A percentile compares a stretch with the other conserved stretches of the same genome.
These are phyloP conservation scores for Monopterus albus DNA, from an alignment of 2,113 vertebrate genomes.

Conservation along the genomic window DNA sequence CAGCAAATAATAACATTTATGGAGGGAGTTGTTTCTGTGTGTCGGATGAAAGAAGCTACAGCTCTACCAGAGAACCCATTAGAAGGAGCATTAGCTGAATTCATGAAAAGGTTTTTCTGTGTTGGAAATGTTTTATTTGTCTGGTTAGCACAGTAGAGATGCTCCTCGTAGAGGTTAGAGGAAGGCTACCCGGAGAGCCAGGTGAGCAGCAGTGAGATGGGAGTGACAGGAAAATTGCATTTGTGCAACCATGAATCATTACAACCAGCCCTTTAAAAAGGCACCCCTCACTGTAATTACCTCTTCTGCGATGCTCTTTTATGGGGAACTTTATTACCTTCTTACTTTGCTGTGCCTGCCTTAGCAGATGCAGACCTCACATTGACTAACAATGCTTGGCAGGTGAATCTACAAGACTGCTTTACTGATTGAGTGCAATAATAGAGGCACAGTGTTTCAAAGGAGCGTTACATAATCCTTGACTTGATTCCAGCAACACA, in stretches of 20 bases:
- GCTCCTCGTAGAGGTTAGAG: constrained; percentile 18
- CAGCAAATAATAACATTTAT: constrained; percentile 9
- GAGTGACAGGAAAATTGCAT: constrained; percentile 79
- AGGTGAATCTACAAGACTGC: constrained; percentile 53
- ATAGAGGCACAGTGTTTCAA: not conserved
- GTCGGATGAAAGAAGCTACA: constrained; percentile 9
- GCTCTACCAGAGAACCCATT: not conserved
- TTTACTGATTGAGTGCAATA: constrained; percentile 31
- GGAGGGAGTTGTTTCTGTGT: not conserved
- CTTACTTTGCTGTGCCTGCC: constrained; percentile 54
- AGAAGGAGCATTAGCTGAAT: not conserved
- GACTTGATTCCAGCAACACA: not conserved
- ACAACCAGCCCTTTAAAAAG: constrained; percentile 78
- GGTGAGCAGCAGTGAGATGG: constrained; percentile 59
- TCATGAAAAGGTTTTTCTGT: not conserved
- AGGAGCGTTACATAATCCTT: constrained; percentile 30
- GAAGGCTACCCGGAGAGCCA: constrained; percentile 57
- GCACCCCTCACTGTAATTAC: constrained; percentile 78
- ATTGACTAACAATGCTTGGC: constrained; percentile 64
- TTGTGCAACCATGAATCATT: constrained; percentile 79
- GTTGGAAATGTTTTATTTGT: not conserved
- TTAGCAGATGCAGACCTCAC: constrained; percentile 72
- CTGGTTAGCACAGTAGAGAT: constrained; percentile 1
- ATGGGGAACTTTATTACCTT: constrained; percentile 73
- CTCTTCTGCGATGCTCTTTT: constrained; percentile 68